Percentiles rank a stretch among this genome's conserved stretches.
phyloP scores from a whole-genome alignment of 2,888 invertebrate genomes.

The Sinopyrophorus schimmeli region DNA sequence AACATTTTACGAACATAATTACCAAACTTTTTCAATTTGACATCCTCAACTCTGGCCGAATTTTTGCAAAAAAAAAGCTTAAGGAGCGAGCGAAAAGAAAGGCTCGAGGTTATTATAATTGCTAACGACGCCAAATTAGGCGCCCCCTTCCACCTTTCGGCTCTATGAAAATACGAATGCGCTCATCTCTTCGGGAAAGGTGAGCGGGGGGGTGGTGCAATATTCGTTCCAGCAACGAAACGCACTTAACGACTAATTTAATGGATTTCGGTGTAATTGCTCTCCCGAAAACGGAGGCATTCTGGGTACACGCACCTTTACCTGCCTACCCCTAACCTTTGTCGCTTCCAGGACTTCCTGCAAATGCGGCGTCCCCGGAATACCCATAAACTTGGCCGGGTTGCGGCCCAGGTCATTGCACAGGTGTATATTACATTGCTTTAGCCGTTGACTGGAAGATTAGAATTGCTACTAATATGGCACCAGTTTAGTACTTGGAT shows the following conservation, averaged over 20 bases:
- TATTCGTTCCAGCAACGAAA: constrained; percentile 21
- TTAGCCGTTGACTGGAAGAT: constrained; percentile 11
- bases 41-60: constrained; percentile 34
- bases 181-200: too few species aligned
- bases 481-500: constrained; percentile 10
- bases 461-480: constrained; percentile 9
- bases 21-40: constrained; percentile 47
- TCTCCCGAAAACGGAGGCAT: constrained; percentile 21
- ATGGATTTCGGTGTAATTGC: constrained; percentile 34
- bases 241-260: constrained; percentile 34
- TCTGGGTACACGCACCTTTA: constrained; percentile 10
- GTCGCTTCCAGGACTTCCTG: constrained; percentile 10
- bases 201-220: too few species aligned
- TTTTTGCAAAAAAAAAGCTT: constrained; percentile 23
- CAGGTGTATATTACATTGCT: constrained; percentile 19
- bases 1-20: constrained; percentile 40
- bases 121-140: neutral
- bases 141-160: too few species aligned
- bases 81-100: neutral
- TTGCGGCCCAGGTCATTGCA: constrained; percentile 20
- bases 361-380: constrained; percentile 13
- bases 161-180: too few species aligned
- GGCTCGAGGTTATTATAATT: constrained; percentile 7
- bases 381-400: constrained; percentile 21
- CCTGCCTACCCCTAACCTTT: constrained; percentile 13